Evolutionary conservation across 2,797 vertebrate species (phyloP).

Genomic region (Cebuella pygmaea): DNA sequence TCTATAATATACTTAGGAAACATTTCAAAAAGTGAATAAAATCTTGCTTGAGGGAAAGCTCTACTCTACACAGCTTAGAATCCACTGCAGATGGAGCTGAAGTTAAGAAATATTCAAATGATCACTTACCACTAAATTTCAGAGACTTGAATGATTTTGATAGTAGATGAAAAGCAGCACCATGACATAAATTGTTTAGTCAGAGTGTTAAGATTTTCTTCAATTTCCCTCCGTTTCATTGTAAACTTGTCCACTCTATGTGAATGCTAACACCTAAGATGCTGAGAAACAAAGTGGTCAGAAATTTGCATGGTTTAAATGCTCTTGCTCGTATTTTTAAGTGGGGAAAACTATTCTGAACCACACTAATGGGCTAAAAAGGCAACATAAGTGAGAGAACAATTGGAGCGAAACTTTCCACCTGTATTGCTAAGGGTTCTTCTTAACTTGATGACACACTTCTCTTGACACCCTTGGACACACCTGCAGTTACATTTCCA

Average conservation of each 20-base stretch:
- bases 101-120: slow-evolving; percentile 45
- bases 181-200: not conserved
- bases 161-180: slow-evolving; percentile 3
- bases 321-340: not conserved
- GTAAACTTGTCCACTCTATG: not conserved
- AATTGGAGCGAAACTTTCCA: not conserved
- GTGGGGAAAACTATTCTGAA: not conserved
- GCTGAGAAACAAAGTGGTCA: slow-evolving; percentile 4
- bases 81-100: not conserved
- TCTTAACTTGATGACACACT: slow-evolving; percentile 1
- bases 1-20: slow-evolving; percentile 44
- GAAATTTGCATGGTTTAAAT: not conserved
- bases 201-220: slow-evolving; percentile 22
- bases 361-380: not conserved
- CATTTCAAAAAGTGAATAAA: slow-evolving; percentile 50
- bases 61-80: not conserved
- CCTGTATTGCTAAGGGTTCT: not conserved
- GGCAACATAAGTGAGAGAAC: not conserved
- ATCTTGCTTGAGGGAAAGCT: slow-evolving; percentile 49
- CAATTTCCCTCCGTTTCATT: not conserved
- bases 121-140: slow-evolving; percentile 38
- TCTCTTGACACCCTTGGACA: not conserved
- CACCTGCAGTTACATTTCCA: not conserved
- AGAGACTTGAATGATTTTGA: slow-evolving; percentile 38
- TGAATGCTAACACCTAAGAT: not conserved